A percentile compares a stretch with the other conserved stretches of the same genome.
Conservation (phyloP, 2,113 vertebrate species). For the Noctilio leporinus region DNA sequence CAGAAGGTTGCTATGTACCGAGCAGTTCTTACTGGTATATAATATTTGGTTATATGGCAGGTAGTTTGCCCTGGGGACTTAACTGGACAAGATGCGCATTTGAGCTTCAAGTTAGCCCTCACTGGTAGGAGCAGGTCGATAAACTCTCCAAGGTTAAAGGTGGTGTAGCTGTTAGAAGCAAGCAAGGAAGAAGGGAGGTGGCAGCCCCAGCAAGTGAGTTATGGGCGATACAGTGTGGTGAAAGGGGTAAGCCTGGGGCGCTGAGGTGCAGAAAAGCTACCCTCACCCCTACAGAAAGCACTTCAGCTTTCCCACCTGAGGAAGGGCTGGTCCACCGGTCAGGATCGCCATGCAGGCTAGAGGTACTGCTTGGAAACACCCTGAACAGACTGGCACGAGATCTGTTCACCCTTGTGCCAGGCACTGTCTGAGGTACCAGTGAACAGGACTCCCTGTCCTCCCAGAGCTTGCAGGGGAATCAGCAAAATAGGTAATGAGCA, state of each 20-base stretch:
- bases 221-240: fast-evolving
- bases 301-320: not conserved
- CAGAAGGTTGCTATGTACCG: not conserved
- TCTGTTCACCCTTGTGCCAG: not conserved
- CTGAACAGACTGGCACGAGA: not conserved
- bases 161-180: not conserved
- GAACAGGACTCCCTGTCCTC: not conserved
- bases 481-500: not conserved
- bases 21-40: not conserved
- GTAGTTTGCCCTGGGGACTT: not conserved
- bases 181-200: not conserved
- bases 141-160: not conserved
- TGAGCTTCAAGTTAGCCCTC: not conserved
- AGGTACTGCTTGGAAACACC: too few species aligned
- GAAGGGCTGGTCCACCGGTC: not conserved
- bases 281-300: not conserved
- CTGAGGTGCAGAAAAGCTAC: not conserved
- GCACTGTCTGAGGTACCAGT: fast-evolving
- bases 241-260: not conserved
- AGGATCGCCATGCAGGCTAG: not conserved
- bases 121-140: not conserved
- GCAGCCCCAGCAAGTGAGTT: not conserved
- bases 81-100: not conserved
- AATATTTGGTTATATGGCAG: not conserved
- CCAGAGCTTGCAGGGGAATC: not conserved